A percentile compares a stretch with the other conserved stretches of the same genome.
phyloP scores from a whole-genome alignment of 2,797 vertebrate species.

The Hypotaenidia philippensis region DNA sequence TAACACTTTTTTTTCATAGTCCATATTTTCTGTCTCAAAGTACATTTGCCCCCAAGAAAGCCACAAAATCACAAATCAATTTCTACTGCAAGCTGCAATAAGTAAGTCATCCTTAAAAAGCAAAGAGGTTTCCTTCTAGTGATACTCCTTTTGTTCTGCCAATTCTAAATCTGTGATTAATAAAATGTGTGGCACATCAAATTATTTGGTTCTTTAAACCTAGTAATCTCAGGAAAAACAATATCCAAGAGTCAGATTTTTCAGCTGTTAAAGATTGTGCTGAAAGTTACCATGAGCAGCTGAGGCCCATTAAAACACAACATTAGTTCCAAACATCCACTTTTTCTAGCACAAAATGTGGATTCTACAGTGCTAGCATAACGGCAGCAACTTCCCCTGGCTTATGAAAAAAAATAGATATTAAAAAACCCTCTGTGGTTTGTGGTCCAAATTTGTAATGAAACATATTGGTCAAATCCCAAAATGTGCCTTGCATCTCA shows the following conservation, averaged over 20 bases:
- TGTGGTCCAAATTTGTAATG: slow-evolving; percentile 21
- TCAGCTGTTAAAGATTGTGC: slow-evolving; percentile 13
- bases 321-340: not conserved
- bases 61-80: slow-evolving; percentile 57
- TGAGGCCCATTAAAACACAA: slow-evolving; percentile 26
- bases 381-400: not conserved
- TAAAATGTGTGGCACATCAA: not conserved
- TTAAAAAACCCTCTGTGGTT: not conserved
- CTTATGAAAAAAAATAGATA: slow-evolving; percentile 14
- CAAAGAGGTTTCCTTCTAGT: slow-evolving; percentile 43
- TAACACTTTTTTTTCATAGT: not conserved
- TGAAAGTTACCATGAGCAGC: slow-evolving; percentile 22
- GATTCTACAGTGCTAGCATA: not conserved
- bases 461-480: slow-evolving; percentile 48
- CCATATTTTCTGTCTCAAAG: slow-evolving; percentile 18
- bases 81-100: slow-evolving; percentile 33
- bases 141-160: slow-evolving; percentile 52
- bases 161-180: slow-evolving; percentile 55
- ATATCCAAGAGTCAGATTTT: slow-evolving; percentile 28
- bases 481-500: not conserved
- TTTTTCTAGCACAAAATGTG: not conserved
- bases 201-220: slow-evolving; percentile 14
- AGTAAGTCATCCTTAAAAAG: slow-evolving; percentile 53
- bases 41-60: slow-evolving; percentile 49
- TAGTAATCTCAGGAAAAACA: slow-evolving; percentile 20